A percentile compares a stretch with the other conserved stretches of the same genome.
Evolutionary conservation across 2,113 vertebrate genomes (phyloP).

Genomic region (Perognathus longimembris): DNA sequence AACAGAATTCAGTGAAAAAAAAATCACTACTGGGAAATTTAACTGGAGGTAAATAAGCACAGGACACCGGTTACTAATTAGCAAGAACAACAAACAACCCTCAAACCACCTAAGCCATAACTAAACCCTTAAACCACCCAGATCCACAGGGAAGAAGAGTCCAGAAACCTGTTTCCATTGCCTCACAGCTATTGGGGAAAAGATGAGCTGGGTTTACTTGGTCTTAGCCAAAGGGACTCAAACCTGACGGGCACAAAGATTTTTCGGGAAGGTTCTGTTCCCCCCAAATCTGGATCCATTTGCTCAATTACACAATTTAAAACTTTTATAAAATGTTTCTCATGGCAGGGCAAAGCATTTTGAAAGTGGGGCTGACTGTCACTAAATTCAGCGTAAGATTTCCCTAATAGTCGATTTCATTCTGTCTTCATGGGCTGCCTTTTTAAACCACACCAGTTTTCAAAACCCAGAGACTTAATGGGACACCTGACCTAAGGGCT

Average conservation of each 20-base stretch:
- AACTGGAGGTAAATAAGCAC: background rate
- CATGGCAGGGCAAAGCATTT: background rate
- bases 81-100: background rate
- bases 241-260: background rate
- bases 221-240: too few relatives aligned
- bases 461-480: too few relatives aligned
- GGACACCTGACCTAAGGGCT: background rate
- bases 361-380: background rate
- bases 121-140: background rate
- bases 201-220: background rate
- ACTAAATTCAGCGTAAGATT: slow-evolving; percentile 41
- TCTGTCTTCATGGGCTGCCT: background rate
- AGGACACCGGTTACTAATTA: background rate
- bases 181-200: background rate
- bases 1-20: background rate
- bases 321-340: background rate
- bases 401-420: slow-evolving; percentile 39
- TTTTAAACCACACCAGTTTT: background rate
- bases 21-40: background rate
- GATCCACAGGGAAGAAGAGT: background rate
- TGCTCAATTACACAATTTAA: background rate
- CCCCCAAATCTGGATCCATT: background rate
- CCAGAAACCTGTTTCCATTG: background rate
- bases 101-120: background rate
- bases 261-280: background rate